A percentile compares a stretch with the other conserved stretches of the same genome.
phyloP scores from a whole-genome alignment of 2,113 vertebrate species.

The Apodemus speciosus region DNA sequence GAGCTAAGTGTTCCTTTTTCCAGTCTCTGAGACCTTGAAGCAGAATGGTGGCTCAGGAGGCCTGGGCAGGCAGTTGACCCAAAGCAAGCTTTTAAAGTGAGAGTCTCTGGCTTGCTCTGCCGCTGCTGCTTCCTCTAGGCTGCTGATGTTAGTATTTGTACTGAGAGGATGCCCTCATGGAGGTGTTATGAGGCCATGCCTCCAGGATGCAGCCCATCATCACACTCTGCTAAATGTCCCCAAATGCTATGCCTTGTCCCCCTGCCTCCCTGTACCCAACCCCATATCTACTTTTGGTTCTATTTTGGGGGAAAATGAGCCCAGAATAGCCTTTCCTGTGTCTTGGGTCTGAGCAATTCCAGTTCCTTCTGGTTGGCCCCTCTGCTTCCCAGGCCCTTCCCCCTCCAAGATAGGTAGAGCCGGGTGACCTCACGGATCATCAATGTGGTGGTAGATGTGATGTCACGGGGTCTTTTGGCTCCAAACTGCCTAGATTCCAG shows the following conservation, averaged over 20 bases:
- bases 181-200: neutral
- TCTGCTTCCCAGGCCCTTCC: neutral
- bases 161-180: neutral
- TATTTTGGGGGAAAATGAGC: constrained; percentile 52
- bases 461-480: constrained; percentile 71
- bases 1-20: neutral
- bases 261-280: neutral
- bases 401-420: neutral
- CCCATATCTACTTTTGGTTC: constrained; percentile 29
- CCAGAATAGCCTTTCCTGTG: constrained; percentile 50
- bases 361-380: neutral
- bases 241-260: neutral
- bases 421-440: constrained; percentile 62
- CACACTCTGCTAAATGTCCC: neutral
- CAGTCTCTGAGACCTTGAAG: neutral
- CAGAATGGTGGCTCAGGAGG: neutral
- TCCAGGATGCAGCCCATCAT: neutral
- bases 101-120: neutral
- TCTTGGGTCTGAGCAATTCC: neutral
- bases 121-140: neutral
- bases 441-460: constrained; percentile 57
- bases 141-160: neutral
- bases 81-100: neutral
- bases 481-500: constrained; percentile 70
- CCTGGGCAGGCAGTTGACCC: constrained; percentile 41